phyloP scores from a whole-genome alignment of 2,797 vertebrate genomes.

The Catostomus latipinnis region DNA sequence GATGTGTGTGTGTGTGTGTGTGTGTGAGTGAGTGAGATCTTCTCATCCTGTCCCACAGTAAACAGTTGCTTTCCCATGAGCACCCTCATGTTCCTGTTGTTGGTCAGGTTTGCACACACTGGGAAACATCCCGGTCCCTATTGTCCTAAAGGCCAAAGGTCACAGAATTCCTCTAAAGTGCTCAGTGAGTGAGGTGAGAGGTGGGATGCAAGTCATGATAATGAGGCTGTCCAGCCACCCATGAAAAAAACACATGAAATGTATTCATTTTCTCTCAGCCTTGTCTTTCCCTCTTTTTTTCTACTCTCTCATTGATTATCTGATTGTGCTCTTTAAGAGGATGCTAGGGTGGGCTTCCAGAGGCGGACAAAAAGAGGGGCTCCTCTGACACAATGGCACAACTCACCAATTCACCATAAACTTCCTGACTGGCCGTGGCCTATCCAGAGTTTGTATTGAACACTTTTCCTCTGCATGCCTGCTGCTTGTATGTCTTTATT shows the following conservation, averaged over 20 bases:
- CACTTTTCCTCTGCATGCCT: constrained; percentile 51
- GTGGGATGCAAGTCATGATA: constrained; percentile 80
- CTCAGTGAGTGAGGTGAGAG: constrained; percentile 81
- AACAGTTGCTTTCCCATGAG: constrained; percentile 88
- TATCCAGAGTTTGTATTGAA: constrained; percentile 53
- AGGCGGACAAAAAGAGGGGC: constrained; percentile 27
- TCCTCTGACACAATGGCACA: constrained; percentile 57
- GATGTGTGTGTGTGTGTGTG: no score
- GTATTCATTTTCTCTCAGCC: constrained; percentile 59
- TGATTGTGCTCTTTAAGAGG: constrained; percentile 62
- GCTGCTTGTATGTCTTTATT: constrained; percentile 69
- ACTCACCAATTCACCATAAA: constrained; percentile 69
- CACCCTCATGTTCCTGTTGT: constrained; percentile 86
- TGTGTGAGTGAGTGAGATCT: constrained; percentile 57
- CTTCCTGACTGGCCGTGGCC: constrained; percentile 68
- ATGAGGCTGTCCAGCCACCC: constrained; percentile 66
- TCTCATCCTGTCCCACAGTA: constrained; percentile 84
- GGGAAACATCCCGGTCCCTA: constrained; percentile 84
- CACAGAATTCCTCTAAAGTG: constrained; percentile 84
- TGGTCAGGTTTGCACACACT: constrained; percentile 80
- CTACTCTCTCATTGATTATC: constrained; percentile 58
- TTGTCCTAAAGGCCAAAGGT: constrained; percentile 80
- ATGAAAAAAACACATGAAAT: constrained; percentile 68
- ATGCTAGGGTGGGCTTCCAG: constrained; percentile 59
- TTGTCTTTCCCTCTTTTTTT: constrained; percentile 39